Base-by-base conservation (phyloP, 1,140 invertebrate species). In the Lineus longissimus region DNA sequence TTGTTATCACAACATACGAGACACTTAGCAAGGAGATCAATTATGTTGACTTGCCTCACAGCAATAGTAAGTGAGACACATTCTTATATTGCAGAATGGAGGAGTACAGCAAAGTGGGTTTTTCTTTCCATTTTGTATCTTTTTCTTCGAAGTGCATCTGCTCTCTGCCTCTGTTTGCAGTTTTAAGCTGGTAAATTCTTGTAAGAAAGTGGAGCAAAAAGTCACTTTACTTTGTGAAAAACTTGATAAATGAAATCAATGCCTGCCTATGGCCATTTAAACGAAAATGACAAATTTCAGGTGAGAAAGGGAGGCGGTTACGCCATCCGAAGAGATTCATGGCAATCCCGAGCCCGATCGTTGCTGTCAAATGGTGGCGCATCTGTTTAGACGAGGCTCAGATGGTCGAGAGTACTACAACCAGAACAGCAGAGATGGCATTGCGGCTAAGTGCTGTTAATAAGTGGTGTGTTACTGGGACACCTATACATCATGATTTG, bases 371-470 rank as follows among this genome's bases (percentile, higher is more conserved):
- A 55, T 93, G 89, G 88, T 92, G 89, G 90, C 83, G 91, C 43
- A 81, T 91, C 27, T 90, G 89, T 75, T 79, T 92, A 15, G 91
- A 93, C 82, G 91, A 93, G 83, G 90, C 90, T 41, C 91, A 93
- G 81, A 90, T 91, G 85, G 89, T 91, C 0, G 90, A 91, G 76
- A 83, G 83, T 64, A 81, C 84, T 0, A 82, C 85, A 2, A 83
- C 83, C 31, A 84, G 81, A 75, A 84, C 84, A 40, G 85, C 88
- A 1, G 80, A 84, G 68, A 89, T 92, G 88, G 88, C 88, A 0
- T 72, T 82, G 19, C 75, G 83, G 68, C 72, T 91, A 25, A 72
- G 73, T 22, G 85, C 86, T 4, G 70, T 86, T 7, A 86, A 90
- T 78, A 83, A 87, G 59, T 93, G 91, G 91, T 90, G 89, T 63